A percentile compares a stretch with the other conserved stretches of the same genome.
Conservation (phyloP, 2,888 invertebrate genomes). For the Cinara cedri region DNA sequence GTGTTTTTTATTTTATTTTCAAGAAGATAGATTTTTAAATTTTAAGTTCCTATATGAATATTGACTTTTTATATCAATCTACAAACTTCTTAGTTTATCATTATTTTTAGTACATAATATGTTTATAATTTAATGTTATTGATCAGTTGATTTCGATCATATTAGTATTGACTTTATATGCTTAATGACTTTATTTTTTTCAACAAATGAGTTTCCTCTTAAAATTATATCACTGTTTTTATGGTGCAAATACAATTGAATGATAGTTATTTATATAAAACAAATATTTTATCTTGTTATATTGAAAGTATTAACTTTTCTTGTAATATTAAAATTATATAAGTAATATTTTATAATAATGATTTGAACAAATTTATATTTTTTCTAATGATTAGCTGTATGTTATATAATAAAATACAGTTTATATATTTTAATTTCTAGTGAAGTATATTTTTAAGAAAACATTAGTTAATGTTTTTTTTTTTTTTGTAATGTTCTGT, state of each 20-base stretch:
- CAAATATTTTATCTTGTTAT: neutral
- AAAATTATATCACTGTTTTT: neutral
- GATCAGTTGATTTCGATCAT: neutral
- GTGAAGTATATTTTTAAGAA: neutral
- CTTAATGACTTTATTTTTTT: no score
- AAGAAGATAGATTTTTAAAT: conserved; percentile 35
- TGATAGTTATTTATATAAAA: neutral
- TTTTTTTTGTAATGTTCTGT: neutral
- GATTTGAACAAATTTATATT: conserved; percentile 41
- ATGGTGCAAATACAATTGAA: neutral
- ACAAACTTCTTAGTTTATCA: conserved; percentile 30
- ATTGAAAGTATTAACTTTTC: neutral
- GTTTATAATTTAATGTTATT: neutral
- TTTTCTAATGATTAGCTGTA: conserved; percentile 25
- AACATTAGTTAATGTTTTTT: conserved; percentile 29
- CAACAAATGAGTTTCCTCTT: no score
- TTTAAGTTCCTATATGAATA: conserved; percentile 52
- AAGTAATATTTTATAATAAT: conserved; percentile 1
- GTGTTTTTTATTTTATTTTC: conserved; percentile 40
- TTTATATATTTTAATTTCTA: neutral
- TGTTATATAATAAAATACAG: neutral
- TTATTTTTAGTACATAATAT: neutral
- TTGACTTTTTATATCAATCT: conserved; percentile 41
- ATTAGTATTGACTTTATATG: conserved; percentile 1
- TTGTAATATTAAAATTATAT: neutral